phyloP scores from a whole-genome alignment of 2,113 vertebrate species.

The Alexandromys fortis region DNA sequence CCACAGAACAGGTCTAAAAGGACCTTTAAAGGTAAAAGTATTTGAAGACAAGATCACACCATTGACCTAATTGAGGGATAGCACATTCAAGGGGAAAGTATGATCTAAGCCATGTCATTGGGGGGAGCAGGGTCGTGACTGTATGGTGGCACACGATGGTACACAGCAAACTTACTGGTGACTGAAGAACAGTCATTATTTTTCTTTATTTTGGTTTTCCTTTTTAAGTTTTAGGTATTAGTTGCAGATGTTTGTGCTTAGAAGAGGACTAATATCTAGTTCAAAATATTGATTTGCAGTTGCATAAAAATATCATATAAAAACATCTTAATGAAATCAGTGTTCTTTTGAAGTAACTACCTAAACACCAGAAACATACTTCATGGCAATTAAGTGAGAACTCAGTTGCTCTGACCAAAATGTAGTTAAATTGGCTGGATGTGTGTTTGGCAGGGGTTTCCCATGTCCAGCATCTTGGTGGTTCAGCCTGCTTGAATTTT shows the following conservation, averaged over 20 bases:
- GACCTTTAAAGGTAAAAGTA: background rate
- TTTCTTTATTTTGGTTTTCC: background rate
- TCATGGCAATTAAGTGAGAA: slow-evolving; percentile 9
- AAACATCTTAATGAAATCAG: slow-evolving; percentile 31
- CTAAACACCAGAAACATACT: background rate
- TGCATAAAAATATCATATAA: background rate
- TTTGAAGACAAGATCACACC: background rate
- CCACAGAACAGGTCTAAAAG: slow-evolving; percentile 6
- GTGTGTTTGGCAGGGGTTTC: no score
- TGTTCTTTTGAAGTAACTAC: slow-evolving; percentile 41
- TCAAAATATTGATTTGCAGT: slow-evolving; percentile 51
- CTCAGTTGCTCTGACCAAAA: background rate
- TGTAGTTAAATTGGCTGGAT: no score
- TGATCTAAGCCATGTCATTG: fast-evolving
- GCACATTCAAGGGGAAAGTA: fast-evolving
- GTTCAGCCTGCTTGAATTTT: no score
- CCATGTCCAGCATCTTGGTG: no score
- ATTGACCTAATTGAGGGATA: background rate
- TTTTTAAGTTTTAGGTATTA: background rate
- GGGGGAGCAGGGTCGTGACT: fast-evolving
- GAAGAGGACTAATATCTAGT: background rate
- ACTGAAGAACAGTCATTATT: background rate
- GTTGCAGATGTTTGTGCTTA: slow-evolving; percentile 33
- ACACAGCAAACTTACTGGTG: background rate
- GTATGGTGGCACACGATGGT: no score